Conservation (phyloP, 2,888 invertebrate species). For the Charanyca ferruginea region DNA sequence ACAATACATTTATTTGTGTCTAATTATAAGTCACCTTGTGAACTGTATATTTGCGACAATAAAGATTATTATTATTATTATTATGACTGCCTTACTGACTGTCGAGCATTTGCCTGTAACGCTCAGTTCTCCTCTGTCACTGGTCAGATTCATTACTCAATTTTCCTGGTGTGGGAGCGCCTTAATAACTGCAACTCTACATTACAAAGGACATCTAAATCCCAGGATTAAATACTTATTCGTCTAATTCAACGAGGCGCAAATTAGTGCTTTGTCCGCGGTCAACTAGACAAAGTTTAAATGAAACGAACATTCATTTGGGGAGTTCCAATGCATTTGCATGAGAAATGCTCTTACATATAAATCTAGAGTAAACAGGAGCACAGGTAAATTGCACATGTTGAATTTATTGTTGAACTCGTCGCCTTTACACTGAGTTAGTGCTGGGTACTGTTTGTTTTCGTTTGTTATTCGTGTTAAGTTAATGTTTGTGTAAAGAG, state of each 20-base stretch:
- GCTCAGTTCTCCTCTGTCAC: too few species aligned
- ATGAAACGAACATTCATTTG: conserved; percentile 68
- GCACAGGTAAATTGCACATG: conserved; percentile 70
- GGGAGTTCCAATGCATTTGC: conserved; percentile 65
- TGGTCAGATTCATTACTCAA: too few species aligned
- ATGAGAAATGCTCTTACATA: conserved; percentile 70
- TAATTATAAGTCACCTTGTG: too few species aligned
- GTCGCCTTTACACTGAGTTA: conserved; percentile 57
- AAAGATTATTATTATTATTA: too few species aligned
- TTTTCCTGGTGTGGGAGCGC: too few species aligned
- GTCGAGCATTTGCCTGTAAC: too few species aligned
- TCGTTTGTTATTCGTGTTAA: conserved; percentile 21
- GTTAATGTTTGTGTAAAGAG: conserved; percentile 16
- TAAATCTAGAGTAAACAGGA: conserved; percentile 68
- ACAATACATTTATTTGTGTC: too few species aligned
- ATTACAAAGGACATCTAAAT: conserved; percentile 29
- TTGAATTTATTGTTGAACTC: conserved; percentile 67
- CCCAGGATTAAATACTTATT: conserved; percentile 54
- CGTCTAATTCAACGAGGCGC: conserved; percentile 58
- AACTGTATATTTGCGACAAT: too few species aligned
- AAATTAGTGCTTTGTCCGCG: conserved; percentile 53
- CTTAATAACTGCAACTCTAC: too few species aligned
- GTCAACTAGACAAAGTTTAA: conserved; percentile 64
- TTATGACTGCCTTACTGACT: too few species aligned
- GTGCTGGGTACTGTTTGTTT: conserved; percentile 33